Evolutionary conservation across 2,888 invertebrate species (phyloP).

Genomic region (Glaucopsyche alexis): DNA sequence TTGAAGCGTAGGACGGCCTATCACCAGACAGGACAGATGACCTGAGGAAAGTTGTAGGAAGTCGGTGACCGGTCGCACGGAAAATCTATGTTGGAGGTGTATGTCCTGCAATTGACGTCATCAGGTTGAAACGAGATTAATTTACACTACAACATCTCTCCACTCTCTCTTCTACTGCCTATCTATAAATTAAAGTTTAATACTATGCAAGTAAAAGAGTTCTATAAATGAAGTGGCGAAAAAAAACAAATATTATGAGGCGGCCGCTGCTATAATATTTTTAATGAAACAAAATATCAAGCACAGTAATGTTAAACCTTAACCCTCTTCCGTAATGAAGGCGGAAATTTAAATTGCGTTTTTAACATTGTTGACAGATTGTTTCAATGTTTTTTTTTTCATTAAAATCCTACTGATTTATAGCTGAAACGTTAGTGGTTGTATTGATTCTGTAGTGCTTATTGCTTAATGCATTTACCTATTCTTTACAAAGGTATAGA

Average conservation of each 20-base stretch:
- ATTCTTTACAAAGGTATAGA: too few relatives aligned
- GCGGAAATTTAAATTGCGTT: conserved; percentile 14
- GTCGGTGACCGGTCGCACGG: too few relatives aligned
- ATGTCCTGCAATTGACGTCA: too few relatives aligned
- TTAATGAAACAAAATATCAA: not conserved
- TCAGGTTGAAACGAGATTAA: too few relatives aligned
- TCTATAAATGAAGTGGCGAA: not conserved
- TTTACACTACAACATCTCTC: too few relatives aligned
- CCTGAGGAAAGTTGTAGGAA: too few relatives aligned
- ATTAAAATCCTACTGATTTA: conserved; percentile 3
- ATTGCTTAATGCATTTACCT: not conserved
- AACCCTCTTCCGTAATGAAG: conserved; percentile 18
- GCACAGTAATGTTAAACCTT: conserved; percentile 12
- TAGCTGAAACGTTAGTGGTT: not conserved
- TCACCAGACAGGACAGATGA: too few relatives aligned
- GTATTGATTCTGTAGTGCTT: not conserved
- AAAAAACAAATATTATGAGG: not conserved
- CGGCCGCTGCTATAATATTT: not conserved
- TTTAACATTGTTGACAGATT: conserved; percentile 16
- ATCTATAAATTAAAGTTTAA: too few relatives aligned
- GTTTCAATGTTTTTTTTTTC: not conserved
- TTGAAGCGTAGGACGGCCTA: too few relatives aligned
- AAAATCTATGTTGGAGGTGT: too few relatives aligned
- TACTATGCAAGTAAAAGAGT: too few relatives aligned
- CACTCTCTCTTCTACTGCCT: too few relatives aligned